A percentile compares a stretch with the other conserved stretches of the same genome.
These are phyloP conservation scores for Acyrthosiphon pisum DNA, from an alignment of 1,140 invertebrate species.

Conservation along the genomic window DNA sequence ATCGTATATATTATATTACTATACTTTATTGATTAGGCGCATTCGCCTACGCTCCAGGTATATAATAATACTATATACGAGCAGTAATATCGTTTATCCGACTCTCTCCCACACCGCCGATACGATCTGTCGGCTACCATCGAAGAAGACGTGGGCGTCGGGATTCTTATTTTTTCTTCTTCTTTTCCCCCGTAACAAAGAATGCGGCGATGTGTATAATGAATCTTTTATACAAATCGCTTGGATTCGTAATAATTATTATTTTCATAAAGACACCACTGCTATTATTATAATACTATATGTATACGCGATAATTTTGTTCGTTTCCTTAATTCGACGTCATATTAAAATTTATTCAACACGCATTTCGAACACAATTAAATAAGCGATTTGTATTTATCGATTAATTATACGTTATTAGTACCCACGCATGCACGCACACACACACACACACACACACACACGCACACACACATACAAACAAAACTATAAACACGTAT, in stretches of 20 bases:
- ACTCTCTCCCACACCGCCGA: slow-evolving; percentile 24
- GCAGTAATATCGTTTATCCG: slow-evolving; percentile 6
- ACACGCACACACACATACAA: neutral
- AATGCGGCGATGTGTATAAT: neutral
- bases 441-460: neutral
- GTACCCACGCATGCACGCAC: neutral
- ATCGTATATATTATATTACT: neutral
- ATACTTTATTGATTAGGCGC: slow-evolving; percentile 42
- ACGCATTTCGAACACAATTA: neutral
- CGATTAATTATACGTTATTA: neutral
- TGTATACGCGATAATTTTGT: neutral
- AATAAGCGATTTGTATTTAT: neutral
- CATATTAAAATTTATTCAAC: neutral
- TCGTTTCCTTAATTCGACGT: neutral
- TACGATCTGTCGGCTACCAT: slow-evolving; percentile 52
- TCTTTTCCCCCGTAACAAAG: neutral
- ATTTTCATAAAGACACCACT: neutral
- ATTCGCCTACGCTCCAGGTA: slow-evolving; percentile 45
- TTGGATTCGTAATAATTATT: neutral
- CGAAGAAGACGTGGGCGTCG: slow-evolving; percentile 34
- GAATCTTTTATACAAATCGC: slow-evolving; percentile 6
- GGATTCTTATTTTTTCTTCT: slow-evolving; percentile 12
- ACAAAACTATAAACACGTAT: neutral
- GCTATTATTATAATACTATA: neutral
- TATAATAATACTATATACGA: neutral